Conservation (phyloP, 1,140 invertebrate genomes). For the Lordiphosa clarofinis region DNA sequence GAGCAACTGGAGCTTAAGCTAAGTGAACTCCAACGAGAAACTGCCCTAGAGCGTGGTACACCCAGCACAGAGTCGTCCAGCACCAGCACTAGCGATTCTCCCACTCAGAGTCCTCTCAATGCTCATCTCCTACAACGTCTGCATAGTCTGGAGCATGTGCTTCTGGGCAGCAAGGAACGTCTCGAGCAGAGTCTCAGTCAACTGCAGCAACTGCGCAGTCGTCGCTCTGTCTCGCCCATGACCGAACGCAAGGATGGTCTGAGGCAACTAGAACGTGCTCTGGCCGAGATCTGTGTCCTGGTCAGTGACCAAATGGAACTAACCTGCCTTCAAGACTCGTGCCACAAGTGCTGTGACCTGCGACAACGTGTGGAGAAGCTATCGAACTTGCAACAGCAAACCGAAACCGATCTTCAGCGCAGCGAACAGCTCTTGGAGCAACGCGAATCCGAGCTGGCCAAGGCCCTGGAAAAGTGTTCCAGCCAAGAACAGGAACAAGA, state of each 20-base stretch:
- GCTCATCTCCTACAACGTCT: slow-evolving; percentile 82
- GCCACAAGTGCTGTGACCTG: slow-evolving; percentile 79
- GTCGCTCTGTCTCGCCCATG: slow-evolving; percentile 82
- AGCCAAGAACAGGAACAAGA: slow-evolving; percentile 65
- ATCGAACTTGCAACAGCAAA: slow-evolving; percentile 47
- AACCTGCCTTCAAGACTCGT: slow-evolving; percentile 79
- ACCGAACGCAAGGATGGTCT: slow-evolving; percentile 83
- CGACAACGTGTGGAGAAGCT: slow-evolving; percentile 67
- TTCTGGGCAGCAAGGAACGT: slow-evolving; percentile 81
- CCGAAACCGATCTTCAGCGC: slow-evolving; percentile 57
- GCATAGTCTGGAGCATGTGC: slow-evolving; percentile 82
- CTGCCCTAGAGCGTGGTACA: slow-evolving; percentile 82
- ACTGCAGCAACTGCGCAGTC: slow-evolving; percentile 81
- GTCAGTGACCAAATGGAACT: slow-evolving; percentile 64
- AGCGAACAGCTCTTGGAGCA: slow-evolving; percentile 68
- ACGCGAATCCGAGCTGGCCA: slow-evolving; percentile 60
- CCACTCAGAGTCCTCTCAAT: slow-evolving; percentile 38
- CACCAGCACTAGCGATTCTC: slow-evolving; percentile 41
- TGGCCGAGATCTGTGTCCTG: slow-evolving; percentile 82
- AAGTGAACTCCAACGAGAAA: slow-evolving; percentile 88
- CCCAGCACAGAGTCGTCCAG: slow-evolving; percentile 42
- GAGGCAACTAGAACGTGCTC: slow-evolving; percentile 82
- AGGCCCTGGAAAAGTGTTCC: slow-evolving; percentile 62
- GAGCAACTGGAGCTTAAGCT: slow-evolving; percentile 92
- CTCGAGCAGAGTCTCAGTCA: slow-evolving; percentile 79